Evolutionary conservation across 1,140 invertebrate genomes (phyloP).

Genomic region (Phthorimaea operculella): DNA sequence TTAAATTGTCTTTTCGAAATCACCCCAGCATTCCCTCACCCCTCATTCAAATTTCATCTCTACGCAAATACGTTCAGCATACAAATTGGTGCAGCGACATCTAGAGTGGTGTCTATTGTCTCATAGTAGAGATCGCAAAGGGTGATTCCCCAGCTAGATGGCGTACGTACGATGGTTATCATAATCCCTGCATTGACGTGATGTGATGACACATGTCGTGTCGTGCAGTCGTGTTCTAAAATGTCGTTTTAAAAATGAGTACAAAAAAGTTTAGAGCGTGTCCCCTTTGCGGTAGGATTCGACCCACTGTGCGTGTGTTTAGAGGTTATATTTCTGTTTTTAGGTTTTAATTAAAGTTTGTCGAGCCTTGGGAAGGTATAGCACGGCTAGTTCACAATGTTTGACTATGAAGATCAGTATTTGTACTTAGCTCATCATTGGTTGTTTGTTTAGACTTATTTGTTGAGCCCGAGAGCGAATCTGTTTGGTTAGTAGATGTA

Average conservation of each 20-base stretch:
- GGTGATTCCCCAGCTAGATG: conserved; percentile 65
- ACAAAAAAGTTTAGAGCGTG: conserved; percentile 3
- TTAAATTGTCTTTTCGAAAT: conserved; percentile 66
- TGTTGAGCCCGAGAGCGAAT: conserved; percentile 30
- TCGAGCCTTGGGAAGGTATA: conserved; percentile 44
- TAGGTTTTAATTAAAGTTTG: conserved; percentile 20
- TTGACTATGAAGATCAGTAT: conserved; percentile 51
- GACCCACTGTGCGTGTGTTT: conserved; percentile 24
- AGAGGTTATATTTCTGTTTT: conserved; percentile 24
- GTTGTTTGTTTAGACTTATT: conserved; percentile 36
- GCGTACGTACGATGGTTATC: conserved; percentile 65
- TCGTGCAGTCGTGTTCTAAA: conserved; percentile 49
- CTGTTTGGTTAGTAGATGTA: conserved; percentile 17
- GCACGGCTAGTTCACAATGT: conserved; percentile 57
- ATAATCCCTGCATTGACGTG: conserved; percentile 67
- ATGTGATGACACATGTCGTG: conserved; percentile 68
- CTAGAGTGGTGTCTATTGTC: conserved; percentile 33
- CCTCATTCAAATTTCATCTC: conserved; percentile 6
- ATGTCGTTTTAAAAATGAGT: conserved; percentile 47
- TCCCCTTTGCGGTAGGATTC: conserved; percentile 9
- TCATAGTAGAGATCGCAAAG: conserved; percentile 52
- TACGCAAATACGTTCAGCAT: conserved; percentile 15
- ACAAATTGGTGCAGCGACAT: conserved; percentile 12
- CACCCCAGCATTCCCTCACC: conserved; percentile 31
- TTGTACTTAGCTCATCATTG: conserved; percentile 30